Evolutionary conservation across 2,113 vertebrate genomes (phyloP).

Genomic region (Condylura cristata): DNA sequence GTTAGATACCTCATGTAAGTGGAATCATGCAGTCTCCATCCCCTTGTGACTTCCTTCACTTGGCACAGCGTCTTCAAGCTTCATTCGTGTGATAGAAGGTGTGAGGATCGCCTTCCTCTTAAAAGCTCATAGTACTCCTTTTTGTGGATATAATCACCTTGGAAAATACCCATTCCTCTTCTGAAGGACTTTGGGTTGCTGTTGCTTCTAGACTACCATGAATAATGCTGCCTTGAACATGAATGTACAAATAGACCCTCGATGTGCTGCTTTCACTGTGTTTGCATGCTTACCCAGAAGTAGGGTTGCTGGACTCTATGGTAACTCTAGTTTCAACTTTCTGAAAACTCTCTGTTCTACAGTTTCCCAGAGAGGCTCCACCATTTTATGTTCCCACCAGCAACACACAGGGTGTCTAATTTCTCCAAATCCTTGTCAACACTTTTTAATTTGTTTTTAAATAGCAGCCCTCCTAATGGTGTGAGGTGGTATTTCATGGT

Average conservation of each 20-base stretch:
- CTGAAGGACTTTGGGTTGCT: background rate
- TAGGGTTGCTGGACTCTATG: background rate
- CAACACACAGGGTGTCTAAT: background rate
- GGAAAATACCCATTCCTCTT: background rate
- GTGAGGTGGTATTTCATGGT: background rate
- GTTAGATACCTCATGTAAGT: background rate
- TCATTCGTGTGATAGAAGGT: background rate
- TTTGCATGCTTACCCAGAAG: background rate
- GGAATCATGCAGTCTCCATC: background rate
- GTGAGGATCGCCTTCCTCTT: background rate
- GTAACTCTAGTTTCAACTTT: background rate
- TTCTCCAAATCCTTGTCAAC: background rate
- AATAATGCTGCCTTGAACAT: background rate
- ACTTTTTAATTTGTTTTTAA: background rate
- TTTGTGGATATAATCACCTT: background rate
- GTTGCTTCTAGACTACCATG: background rate
- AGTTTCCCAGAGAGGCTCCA: background rate
- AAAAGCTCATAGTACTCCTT: background rate
- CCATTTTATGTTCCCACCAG: background rate
- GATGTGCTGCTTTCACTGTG: background rate
- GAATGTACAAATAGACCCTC: background rate
- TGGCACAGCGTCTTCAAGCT: background rate
- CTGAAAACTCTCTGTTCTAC: background rate
- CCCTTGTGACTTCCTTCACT: background rate
- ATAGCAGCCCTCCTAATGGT: background rate